Conservation (phyloP, 2,113 vertebrate species). For the Paralichthys olivaceus region DNA sequence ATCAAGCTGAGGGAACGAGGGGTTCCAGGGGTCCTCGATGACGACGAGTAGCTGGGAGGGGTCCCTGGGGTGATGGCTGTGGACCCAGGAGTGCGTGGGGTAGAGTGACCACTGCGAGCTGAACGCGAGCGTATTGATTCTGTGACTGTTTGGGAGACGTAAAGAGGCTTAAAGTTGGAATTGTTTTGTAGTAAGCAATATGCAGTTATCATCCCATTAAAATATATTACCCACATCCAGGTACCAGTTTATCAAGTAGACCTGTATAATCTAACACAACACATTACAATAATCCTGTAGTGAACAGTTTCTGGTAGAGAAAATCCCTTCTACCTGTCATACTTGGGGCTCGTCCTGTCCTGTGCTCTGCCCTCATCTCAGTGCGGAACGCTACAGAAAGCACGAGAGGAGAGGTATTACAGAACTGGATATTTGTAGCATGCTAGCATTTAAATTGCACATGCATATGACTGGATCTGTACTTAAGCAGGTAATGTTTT, state of each 20-base stretch:
- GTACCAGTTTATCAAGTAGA: not conserved
- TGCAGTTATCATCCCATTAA: not conserved
- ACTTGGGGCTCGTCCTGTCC: conserved; percentile 81
- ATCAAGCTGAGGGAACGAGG: conserved; percentile 94
- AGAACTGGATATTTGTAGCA: too few species aligned
- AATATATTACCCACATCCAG: not conserved
- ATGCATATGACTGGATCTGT: not conserved
- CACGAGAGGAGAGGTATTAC: not conserved
- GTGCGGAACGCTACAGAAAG: conserved; percentile 77
- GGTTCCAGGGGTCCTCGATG: conserved; percentile 92
- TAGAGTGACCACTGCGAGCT: conserved; percentile 95
- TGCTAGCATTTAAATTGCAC: not conserved
- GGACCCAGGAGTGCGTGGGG: conserved; percentile 94
- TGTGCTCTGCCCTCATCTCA: conserved; percentile 82
- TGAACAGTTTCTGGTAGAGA: not conserved
- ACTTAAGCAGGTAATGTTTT: not conserved
- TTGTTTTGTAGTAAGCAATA: not conserved
- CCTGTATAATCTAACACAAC: not conserved
- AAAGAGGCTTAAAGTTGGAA: not conserved
- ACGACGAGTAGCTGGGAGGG: conserved; percentile 95
- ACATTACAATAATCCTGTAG: not conserved
- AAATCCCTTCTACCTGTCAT: conserved; percentile 78
- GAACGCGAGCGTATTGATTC: conserved; percentile 92
- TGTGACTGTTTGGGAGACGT: conserved; percentile 78
- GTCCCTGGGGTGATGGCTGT: conserved; percentile 94